phyloP scores from a whole-genome alignment of 2,888 invertebrate genomes.

The Agonum fuliginosum region DNA sequence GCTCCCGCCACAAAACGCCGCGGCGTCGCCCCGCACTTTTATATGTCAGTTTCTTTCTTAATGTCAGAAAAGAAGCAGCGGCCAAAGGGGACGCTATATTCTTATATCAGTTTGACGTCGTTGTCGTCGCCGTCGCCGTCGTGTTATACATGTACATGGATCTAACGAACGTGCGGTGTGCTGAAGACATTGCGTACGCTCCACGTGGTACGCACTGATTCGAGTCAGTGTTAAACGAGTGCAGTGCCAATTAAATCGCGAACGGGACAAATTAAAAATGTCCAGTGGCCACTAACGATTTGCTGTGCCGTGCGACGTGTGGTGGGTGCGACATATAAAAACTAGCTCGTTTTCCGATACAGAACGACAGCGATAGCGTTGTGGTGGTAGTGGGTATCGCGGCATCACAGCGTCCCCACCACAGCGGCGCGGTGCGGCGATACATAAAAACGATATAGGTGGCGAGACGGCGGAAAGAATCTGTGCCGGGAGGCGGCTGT shows the following conservation, averaged over 20 bases:
- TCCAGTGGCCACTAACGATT: conserved; percentile 56
- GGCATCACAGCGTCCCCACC: conserved; percentile 27
- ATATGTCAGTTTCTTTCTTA: conserved; percentile 69
- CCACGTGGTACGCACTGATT: not conserved
- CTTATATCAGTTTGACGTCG: no score
- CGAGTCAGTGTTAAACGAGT: conserved; percentile 18
- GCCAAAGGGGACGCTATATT: not conserved
- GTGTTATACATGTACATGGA: no score
- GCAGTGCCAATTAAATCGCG: conserved; percentile 41
- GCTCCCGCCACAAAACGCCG: conserved; percentile 49
- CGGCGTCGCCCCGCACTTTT: conserved; percentile 62
- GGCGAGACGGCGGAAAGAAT: conserved; percentile 58
- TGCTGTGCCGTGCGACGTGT: conserved; percentile 21
- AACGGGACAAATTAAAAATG: conserved; percentile 53
- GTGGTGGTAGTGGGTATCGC: no score
- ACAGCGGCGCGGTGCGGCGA: conserved; percentile 21
- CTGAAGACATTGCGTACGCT: not conserved
- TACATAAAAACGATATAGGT: conserved; percentile 59
- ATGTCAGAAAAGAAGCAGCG: conserved; percentile 71
- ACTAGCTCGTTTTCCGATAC: conserved; percentile 37
- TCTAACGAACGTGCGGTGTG: not conserved
- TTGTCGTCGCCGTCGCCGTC: not conserved
- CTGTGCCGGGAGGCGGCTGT: conserved; percentile 55
- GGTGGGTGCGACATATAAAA: conserved; percentile 36
- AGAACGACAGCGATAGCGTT: no score